Evolutionary conservation across 2,113 vertebrate species (phyloP), one percentile per base, ranked within the genome.

Genomic region (Ictalurus furcatus): DNA sequence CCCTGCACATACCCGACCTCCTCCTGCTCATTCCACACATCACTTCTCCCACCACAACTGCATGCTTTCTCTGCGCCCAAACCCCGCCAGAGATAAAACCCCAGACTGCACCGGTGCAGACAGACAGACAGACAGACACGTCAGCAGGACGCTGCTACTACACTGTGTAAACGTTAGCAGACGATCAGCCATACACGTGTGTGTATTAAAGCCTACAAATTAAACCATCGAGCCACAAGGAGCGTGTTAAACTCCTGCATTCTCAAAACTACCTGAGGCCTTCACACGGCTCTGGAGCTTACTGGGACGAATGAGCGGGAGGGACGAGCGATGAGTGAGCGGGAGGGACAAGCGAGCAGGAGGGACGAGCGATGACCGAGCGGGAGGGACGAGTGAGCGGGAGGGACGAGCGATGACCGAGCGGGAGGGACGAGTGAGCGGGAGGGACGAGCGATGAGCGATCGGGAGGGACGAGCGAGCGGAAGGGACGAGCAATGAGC

Each of bases 101-200:
- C 44, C 73, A 79, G 82, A 81, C 90, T 16, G 80, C 21, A 19
- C 21, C 23, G 58, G 48, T 5, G 48, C 48, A 56, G 54, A 56
- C 81, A 89, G 86, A 74, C 85, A 81, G 54, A 44, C 40, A 7
- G 44, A 48, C 44, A 48, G 44, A 48, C 89, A 80, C 54, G 25
- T 82, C 61, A 52, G 58, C 58, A 67, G 58, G 76, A 88, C 52
- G 87, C 85, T 40, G 78, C 84, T 30, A 67, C 61, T 67, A 61
- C 61, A 17, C 52, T 73, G 85, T 86, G 37, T 88, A 40, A 54
- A 88, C 37, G 63, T 84, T 28, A 71, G 63, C 48, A 44, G 56
- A 4, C 13, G 56, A 58, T 17, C 13, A 14, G 14, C 28, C 28
- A 14, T n/a, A 11, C 81, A 44, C 23, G 23, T 8, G 21, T 54